These are phyloP conservation scores for Otolemur garnettii DNA, from an alignment of 2,113 vertebrate species.

Conservation along the genomic window DNA sequence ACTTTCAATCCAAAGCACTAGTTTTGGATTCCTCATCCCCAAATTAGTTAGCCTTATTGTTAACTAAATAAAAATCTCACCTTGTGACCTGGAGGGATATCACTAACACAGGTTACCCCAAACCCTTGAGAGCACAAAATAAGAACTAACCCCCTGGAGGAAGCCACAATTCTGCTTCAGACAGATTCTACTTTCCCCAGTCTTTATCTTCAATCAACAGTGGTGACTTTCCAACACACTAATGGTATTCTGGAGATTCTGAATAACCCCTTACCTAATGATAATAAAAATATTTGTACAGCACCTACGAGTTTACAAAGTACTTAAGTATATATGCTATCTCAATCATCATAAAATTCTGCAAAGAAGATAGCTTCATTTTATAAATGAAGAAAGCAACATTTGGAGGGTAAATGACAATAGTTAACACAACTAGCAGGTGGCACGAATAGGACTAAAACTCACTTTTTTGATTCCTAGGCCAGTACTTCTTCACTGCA, in stretches of 20 bases:
- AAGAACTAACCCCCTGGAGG: not conserved
- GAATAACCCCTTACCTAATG: not conserved
- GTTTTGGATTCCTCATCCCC: not conserved
- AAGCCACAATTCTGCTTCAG: not conserved
- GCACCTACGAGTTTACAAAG: not conserved
- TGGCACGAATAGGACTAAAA: not conserved
- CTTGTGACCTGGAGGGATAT: not conserved
- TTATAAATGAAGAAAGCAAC: slow-evolving; percentile 31
- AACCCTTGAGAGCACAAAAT: not conserved
- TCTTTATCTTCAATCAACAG: not conserved
- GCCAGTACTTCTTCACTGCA: not conserved
- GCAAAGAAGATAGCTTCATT: slow-evolving; percentile 10
- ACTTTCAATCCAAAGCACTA: slow-evolving; percentile 11
- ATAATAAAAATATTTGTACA: not conserved
- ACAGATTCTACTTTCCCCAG: not conserved
- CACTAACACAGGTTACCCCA: not conserved
- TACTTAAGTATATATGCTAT: not conserved
- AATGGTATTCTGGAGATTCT: not conserved
- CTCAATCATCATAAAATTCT: not conserved
- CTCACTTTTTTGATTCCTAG: slow-evolving; percentile 18
- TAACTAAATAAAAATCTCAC: not conserved
- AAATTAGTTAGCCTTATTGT: not conserved
- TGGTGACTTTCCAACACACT: slow-evolving; percentile 10
- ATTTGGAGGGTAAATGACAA: slow-evolving; percentile 27
- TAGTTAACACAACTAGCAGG: not conserved